A percentile compares a stretch with the other conserved stretches of the same genome.
These are phyloP conservation scores for Rosalia funebris DNA, from an alignment of 2,888 invertebrate species.

Conservation along the genomic window DNA sequence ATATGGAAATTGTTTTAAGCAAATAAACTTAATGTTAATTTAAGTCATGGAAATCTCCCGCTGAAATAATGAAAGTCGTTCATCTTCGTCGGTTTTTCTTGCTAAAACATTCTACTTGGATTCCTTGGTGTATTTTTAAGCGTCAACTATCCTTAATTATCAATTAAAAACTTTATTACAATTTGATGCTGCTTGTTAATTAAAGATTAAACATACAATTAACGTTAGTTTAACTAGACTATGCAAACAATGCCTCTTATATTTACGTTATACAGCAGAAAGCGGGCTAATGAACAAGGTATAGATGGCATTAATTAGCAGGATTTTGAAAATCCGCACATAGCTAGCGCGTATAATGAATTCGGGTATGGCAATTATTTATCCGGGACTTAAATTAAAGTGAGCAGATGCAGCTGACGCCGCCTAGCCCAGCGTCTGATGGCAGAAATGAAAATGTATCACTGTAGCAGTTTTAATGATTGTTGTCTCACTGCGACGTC, in stretches of 20 bases:
- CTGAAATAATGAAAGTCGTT: not conserved
- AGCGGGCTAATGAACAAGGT: slow-evolving; percentile 19
- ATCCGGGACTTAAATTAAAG: slow-evolving; percentile 23
- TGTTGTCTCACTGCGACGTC: not conserved
- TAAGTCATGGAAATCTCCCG: not conserved
- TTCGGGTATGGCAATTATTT: slow-evolving; percentile 24
- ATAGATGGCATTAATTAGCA: slow-evolving; percentile 27
- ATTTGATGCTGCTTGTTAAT: slow-evolving; percentile 22
- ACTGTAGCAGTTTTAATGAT: not conserved
- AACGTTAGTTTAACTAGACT: slow-evolving; percentile 24
- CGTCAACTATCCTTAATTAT: slow-evolving; percentile 12
- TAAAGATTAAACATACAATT: slow-evolving; percentile 22
- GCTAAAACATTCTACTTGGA: not conserved
- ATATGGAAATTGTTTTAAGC: not conserved
- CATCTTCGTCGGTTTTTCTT: not conserved
- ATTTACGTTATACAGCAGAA: slow-evolving; percentile 16
- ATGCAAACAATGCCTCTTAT: slow-evolving; percentile 20
- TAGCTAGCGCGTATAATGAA: slow-evolving; percentile 23
- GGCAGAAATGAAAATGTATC: slow-evolving; percentile 2
- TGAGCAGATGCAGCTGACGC: slow-evolving; percentile 23
- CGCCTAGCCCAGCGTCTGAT: slow-evolving; percentile 16
- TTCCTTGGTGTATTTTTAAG: not conserved
- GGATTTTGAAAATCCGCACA: slow-evolving; percentile 27
- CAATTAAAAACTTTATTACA: slow-evolving; percentile 26
- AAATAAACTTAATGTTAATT: not conserved